Evolutionary conservation across 2,113 vertebrate species (phyloP), one percentile per base, ranked within the genome.

Genomic region (Meleagris gallopavo): DNA sequence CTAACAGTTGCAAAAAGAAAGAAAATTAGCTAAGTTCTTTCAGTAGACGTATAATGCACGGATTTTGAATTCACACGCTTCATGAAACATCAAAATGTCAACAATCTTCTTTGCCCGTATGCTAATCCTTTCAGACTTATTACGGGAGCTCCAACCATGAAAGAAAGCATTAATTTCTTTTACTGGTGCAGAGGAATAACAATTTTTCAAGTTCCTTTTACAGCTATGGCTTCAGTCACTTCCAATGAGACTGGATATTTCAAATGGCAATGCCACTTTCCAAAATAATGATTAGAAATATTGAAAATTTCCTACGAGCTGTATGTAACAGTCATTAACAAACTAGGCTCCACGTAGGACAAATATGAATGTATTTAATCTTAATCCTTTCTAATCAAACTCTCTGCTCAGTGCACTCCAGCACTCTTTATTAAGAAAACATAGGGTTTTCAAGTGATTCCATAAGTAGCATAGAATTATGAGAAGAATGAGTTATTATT

Each of bases 311-410:
- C 52, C 61, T 46, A 66, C 77, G 55, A 41, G 10, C 38, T 86
- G 79, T 88, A 83, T 36, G 65, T 58, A 91, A 90, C 89, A 90
- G 45, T 41, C 34, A 76, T 86, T 93, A 91, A 82, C 36, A 64
- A 88, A 73, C 67, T 50, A 36, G 48, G 57, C 75, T 96, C 41
- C 89, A 93, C 93, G 85, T 21, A 95, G 77, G 67, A 90, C 65
- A 95, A 91, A 96, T 70, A 90, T 32, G 61, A 82, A 85, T 32
- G 15, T 8, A 77, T 58, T 95, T 65, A 67, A 78, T 73, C 65
- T 94, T 93, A 87, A 92, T 83, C 43, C 70, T 61, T 93, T 93
- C 58, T 95, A 88, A 89, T 66, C 55, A 83, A 74, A 69, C 52
- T 77, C 78, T 46, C 14, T 52, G 67, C 57, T 95, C 34, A 71